A percentile compares a stretch with the other conserved stretches of the same genome.
phyloP scores from a whole-genome alignment of 2,797 vertebrate species.

The Enteromius treurensis region DNA sequence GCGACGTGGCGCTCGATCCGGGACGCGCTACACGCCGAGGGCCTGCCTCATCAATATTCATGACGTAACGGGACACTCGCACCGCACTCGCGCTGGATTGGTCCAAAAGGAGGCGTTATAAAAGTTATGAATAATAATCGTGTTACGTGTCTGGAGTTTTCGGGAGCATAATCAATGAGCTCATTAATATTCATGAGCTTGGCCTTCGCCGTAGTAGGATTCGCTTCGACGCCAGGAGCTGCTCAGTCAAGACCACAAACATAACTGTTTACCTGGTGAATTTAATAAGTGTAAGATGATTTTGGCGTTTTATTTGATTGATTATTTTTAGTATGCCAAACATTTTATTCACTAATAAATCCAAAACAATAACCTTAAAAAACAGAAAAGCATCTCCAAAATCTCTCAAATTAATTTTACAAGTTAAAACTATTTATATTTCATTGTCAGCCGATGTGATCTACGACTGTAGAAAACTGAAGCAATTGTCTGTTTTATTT shows the following conservation, averaged over 20 bases:
- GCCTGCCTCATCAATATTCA: slow-evolving; percentile 33
- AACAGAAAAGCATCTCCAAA: neutral
- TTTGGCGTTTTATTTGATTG: neutral
- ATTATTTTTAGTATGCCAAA: neutral
- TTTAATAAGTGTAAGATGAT: no score
- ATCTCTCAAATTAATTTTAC: no score
- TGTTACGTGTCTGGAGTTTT: neutral
- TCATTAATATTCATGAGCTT: slow-evolving; percentile 20
- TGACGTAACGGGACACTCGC: slow-evolving; percentile 6
- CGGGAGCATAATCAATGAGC: neutral
- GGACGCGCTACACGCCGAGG: neutral
- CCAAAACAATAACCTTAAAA: neutral
- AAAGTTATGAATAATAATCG: neutral
- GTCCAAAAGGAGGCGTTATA: neutral
- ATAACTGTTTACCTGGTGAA: no score
- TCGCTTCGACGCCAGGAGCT: neutral
- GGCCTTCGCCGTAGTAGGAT: neutral
- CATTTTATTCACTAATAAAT: neutral
- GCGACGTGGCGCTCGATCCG: slow-evolving; percentile 62
- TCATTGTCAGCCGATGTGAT: neutral
- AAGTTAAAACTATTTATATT: no score
- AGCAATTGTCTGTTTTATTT: neutral
- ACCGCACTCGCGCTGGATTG: neutral
- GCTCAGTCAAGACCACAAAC: neutral
- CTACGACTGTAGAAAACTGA: no score